A percentile compares a stretch with the other conserved stretches of the same genome.
Evolutionary conservation across 2,888 invertebrate genomes (phyloP).

Genomic region (Conus canariensis): DNA sequence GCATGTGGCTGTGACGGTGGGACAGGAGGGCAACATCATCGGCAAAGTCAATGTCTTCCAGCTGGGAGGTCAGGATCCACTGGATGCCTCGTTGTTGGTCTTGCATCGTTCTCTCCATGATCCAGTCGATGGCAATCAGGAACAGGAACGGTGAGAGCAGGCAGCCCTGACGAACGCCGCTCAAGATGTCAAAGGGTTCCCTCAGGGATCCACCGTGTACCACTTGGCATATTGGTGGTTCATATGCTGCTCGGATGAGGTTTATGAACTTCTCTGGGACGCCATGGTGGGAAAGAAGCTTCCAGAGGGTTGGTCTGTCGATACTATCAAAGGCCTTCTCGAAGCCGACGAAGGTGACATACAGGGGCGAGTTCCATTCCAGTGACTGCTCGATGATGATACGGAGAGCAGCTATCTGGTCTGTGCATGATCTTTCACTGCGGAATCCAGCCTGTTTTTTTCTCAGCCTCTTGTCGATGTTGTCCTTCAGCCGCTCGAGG

Average conservation of each 20-base stretch:
- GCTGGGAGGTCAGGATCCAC: too few relatives aligned
- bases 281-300: constrained; percentile 4
- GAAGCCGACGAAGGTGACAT: too few relatives aligned
- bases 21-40: too few relatives aligned
- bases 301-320: constrained; percentile 24
- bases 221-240: background rate
- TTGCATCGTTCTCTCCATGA: too few relatives aligned
- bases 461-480: background rate
- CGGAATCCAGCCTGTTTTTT: background rate
- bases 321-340: constrained; percentile 47
- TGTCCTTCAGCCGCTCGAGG: background rate
- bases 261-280: background rate
- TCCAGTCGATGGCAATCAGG: too few relatives aligned
- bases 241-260: constrained; percentile 29
- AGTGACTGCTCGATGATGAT: constrained; percentile 23
- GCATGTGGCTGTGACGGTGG: background rate
- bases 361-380: constrained; percentile 14
- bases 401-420: constrained; percentile 38
- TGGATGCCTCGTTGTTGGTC: too few relatives aligned
- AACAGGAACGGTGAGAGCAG: too few relatives aligned
- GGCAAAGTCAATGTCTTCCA: too few relatives aligned
- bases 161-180: too few relatives aligned
- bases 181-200: background rate
- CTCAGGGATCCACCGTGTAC: background rate
- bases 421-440: constrained; percentile 34